A percentile compares a stretch with the other conserved stretches of the same genome.
Evolutionary conservation across 2,797 vertebrate species (phyloP).

Genomic region (Sphenodon punctatus): DNA sequence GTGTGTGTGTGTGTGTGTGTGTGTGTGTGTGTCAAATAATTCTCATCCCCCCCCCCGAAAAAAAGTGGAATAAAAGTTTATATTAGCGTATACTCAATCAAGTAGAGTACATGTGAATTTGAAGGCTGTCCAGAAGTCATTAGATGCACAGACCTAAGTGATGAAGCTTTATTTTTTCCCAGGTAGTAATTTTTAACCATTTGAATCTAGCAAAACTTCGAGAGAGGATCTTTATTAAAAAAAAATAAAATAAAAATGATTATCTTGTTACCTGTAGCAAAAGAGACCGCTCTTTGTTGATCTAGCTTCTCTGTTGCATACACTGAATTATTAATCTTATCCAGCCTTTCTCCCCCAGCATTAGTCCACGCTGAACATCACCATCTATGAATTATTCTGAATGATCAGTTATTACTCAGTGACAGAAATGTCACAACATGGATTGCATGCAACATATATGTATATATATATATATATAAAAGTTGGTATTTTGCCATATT

Average conservation of each 20-base stretch:
- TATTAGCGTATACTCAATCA: too few species aligned
- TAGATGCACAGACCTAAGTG: not conserved
- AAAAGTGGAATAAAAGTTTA: too few species aligned
- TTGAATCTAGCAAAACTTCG: not conserved
- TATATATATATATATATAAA: too few species aligned
- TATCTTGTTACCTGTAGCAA: not conserved
- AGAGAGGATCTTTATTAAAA: constrained; percentile 15
- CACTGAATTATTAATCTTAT: not conserved
- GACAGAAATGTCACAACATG: not conserved
- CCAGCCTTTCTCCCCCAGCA: not conserved
- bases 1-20: too few species aligned
- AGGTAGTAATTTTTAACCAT: not conserved
- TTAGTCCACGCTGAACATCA: not conserved
- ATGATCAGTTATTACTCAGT: not conserved
- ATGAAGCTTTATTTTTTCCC: not conserved
- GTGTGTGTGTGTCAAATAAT: too few species aligned
- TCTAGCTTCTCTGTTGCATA: not conserved
- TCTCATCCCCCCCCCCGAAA: too few species aligned
- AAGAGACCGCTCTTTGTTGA: not conserved
- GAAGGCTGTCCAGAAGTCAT: not conserved
- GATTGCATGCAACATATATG: too few species aligned
- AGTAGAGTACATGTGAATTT: constrained; percentile 36
- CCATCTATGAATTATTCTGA: not conserved
- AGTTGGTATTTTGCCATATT: too few species aligned
- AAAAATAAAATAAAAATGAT: not conserved